These are phyloP conservation scores for Arctia plantaginis DNA, from an alignment of 2,888 invertebrate species.

Conservation along the genomic window DNA sequence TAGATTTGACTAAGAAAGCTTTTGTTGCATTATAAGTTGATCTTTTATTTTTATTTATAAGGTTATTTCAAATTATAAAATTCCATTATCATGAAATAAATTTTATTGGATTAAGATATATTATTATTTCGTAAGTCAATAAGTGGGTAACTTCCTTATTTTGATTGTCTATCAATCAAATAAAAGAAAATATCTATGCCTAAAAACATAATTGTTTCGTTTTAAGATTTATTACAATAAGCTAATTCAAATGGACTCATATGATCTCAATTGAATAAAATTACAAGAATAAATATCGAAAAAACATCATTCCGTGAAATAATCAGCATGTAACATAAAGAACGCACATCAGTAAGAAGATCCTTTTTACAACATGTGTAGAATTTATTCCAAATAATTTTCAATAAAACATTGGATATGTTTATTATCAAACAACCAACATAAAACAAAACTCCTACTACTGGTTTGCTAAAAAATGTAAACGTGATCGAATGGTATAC, in stretches of 20 bases:
- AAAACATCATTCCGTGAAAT: constrained; percentile 30
- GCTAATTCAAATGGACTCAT: neutral
- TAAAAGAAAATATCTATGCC: no score
- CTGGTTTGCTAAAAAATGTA: constrained; percentile 7
- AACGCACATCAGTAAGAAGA: constrained; percentile 37
- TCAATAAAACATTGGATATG: constrained; percentile 61
- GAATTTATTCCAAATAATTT: constrained; percentile 59
- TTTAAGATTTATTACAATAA: neutral
- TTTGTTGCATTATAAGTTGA: no score
- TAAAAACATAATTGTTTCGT: neutral
- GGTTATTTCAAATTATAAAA: no score
- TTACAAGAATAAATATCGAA: constrained; percentile 22
- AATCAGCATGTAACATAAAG: constrained; percentile 43
- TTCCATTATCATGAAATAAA: no score
- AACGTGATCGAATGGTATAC: neutral
- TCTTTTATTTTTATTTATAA: no score
- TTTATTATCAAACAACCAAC: constrained; percentile 51
- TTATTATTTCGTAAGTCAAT: no score
- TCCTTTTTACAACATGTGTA: constrained; percentile 42
- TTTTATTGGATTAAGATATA: no score
- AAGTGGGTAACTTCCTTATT: no score
- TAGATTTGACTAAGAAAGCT: no score
- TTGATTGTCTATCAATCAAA: no score
- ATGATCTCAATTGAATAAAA: constrained; percentile 14
- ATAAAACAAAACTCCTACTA: constrained; percentile 48